Conservation (phyloP, 2,888 invertebrate genomes). For the Philereme transversata region DNA sequence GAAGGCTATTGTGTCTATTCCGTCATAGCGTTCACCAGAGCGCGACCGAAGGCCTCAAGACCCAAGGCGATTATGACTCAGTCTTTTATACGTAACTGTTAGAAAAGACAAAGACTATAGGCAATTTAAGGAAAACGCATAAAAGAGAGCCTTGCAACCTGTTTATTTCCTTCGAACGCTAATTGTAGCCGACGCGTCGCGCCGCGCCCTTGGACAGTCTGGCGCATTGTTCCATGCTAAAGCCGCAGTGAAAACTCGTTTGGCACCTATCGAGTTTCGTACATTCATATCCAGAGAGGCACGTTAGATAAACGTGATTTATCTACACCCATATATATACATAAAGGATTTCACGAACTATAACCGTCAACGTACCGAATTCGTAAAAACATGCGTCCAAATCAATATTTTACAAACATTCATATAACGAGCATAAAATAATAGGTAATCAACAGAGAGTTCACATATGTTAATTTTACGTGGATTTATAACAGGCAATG, state of each 20-base stretch:
- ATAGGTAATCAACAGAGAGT: not conserved
- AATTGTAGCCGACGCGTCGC: conserved; percentile 23
- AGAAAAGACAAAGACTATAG: not conserved
- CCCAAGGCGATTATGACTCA: conserved; percentile 54
- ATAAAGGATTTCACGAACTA: no score
- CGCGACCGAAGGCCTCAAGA: conserved; percentile 60
- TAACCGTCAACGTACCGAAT: no score
- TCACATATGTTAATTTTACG: conserved; percentile 5
- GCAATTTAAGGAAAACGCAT: not conserved
- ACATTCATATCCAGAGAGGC: conserved; percentile 45
- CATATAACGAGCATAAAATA: not conserved
- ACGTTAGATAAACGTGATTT: conserved; percentile 22
- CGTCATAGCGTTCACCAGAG: conserved; percentile 63
- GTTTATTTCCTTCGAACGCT: conserved; percentile 21
- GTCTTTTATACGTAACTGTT: conserved; percentile 10
- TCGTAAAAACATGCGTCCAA: not conserved
- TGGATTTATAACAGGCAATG: conserved; percentile 9
- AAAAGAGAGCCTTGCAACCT: conserved; percentile 8
- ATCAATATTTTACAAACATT: conserved; percentile 2
- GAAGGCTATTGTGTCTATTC: conserved; percentile 68
- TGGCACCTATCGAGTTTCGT: conserved; percentile 55
- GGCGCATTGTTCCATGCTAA: conserved; percentile 56
- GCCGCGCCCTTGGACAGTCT: conserved; percentile 35
- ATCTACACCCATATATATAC: no score
- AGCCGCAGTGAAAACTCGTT: conserved; percentile 59